Evolutionary conservation across 2,888 invertebrate genomes (phyloP), one percentile per base, ranked within the genome.

Genomic region (Cheilosia vulpina): DNA sequence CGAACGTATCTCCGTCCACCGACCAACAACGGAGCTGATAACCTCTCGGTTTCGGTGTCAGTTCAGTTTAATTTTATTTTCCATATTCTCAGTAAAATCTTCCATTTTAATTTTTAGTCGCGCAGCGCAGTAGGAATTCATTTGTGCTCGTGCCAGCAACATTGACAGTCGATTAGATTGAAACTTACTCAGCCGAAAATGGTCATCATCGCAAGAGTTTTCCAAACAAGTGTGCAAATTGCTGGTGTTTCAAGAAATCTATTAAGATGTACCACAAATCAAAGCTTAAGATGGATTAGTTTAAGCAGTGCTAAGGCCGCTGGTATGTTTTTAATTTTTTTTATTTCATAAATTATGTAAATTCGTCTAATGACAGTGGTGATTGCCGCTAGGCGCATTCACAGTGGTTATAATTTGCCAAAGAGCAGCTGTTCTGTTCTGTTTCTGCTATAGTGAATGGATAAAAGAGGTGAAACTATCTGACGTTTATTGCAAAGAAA

Each of bases 171-270:
- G 43, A 69, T 43, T 72, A 38, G 21, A 75, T 15, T 55, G 21
- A 15, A 65, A 58, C 21, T 41, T 21, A n/a, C 41, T 38, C 7
- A 13, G 21, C 76, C 24, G 82, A 88, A 87, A 87, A 91, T 91
- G 91, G 89, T 90, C 87, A 88, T 89, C 41, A 88, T 90, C 38
- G 87, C 89, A 69, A 90, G 89, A 88, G 87, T 91, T 5, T 89
- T 89, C 78, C 88, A 90, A 71, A 83, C 88, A 19, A 88, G 90
- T 5, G 43, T 89, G 7, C 88, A 88, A 71, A 43, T 87, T 77
- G 82, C 71, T 41, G 76, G 60, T 87, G 17, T 80, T 1, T 77
- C 88, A n/a, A 88, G 89, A 6, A 73, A 21, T 50, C 4, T 77
- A 24, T 2, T 82, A 1, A 58, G 21, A 34, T 65, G 63, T 62